Conservation (phyloP, 2,113 vertebrate species). For the Grammomys surdaster region DNA sequence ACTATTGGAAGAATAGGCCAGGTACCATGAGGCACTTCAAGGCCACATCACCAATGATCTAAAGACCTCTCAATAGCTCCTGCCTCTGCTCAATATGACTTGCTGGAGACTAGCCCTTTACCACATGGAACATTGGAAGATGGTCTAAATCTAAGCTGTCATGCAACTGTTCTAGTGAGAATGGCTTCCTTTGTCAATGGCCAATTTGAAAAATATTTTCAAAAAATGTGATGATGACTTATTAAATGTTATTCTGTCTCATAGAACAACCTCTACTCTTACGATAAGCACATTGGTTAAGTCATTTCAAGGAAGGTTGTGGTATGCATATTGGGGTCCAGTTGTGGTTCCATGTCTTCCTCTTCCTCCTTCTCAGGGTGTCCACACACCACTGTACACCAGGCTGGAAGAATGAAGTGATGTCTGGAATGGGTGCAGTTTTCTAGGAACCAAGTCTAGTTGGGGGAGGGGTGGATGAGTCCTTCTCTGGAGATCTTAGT, state of each 20-base stretch:
- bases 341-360: no score
- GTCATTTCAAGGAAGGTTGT: neutral
- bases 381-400: no score
- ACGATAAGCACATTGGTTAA: neutral
- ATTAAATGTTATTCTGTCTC: neutral
- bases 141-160: neutral
- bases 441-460: no score
- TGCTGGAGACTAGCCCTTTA: neutral
- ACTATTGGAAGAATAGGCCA: neutral
- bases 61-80: neutral
- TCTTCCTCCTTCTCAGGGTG: no score
- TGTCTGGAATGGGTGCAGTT: no score
- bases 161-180: neutral
- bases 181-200: neutral
- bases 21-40: neutral
- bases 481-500: no score
- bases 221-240: neutral
- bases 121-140: no score
- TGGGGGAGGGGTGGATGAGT: accelerated
- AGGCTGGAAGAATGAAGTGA: no score
- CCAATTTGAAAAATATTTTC: constrained; percentile 23
- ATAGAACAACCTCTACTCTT: neutral
- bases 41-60: neutral
- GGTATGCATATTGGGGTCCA: no score
- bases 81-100: neutral